These are phyloP conservation scores for Streptopelia turtur DNA, from an alignment of 2,797 vertebrate genomes.

Conservation along the genomic window DNA sequence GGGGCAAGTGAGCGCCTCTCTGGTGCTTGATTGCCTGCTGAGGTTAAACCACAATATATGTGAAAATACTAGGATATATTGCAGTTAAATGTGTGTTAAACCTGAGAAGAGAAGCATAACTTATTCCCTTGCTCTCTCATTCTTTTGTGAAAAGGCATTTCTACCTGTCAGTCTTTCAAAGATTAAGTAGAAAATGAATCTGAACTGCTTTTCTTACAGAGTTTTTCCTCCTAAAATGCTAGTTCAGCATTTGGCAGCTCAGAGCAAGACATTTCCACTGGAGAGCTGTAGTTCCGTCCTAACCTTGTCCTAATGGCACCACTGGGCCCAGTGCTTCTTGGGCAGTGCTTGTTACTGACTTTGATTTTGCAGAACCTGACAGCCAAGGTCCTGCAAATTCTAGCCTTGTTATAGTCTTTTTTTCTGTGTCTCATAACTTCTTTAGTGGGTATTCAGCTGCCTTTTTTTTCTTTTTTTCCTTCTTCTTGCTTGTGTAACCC, in stretches of 20 bases:
- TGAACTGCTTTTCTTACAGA: not conserved
- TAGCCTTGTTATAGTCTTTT: not conserved
- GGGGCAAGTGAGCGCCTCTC: too few species aligned
- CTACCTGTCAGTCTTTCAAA: not conserved
- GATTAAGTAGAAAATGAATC: not conserved
- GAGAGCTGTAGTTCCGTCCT: not conserved
- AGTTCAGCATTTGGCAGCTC: not conserved
- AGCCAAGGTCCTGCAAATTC: not conserved
- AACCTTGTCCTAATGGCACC: not conserved
- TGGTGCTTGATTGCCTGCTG: too few species aligned
- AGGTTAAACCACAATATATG: not conserved
- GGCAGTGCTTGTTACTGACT: not conserved
- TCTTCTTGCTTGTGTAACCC: not conserved
- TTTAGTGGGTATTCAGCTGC: not conserved
- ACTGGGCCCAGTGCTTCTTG: accelerated
- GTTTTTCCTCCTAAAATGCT: not conserved
- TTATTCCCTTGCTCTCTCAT: not conserved
- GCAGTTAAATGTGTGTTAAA: not conserved
- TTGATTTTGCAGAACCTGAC: conserved; percentile 2
- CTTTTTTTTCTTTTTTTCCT: not conserved
- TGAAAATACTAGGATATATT: not conserved
- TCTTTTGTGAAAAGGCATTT: not conserved
- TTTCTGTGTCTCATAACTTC: not conserved
- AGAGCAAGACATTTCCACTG: not conserved
- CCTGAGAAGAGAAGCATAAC: not conserved